A percentile compares a stretch with the other conserved stretches of the same genome.
Evolutionary conservation across 2,888 invertebrate species (phyloP).

Genomic region (Rhagonycha fulva): DNA sequence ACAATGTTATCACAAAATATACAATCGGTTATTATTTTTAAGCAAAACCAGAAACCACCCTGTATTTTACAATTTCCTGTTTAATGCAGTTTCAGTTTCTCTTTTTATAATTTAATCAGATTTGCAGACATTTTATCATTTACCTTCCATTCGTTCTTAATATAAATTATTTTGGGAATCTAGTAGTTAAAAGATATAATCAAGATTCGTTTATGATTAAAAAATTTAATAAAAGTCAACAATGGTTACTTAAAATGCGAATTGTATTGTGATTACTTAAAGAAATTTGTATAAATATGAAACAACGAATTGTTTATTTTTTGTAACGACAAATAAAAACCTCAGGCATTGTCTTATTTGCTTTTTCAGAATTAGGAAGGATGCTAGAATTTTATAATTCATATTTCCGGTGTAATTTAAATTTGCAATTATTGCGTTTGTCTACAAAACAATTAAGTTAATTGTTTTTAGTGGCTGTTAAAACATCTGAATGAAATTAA

Average conservation of each 20-base stretch:
- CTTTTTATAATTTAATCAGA: background rate
- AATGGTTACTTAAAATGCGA: background rate
- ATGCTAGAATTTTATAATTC: background rate
- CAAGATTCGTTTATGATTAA: background rate
- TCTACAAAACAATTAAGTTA: background rate
- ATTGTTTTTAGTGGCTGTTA: background rate
- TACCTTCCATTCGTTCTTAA: background rate
- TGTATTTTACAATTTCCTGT: background rate
- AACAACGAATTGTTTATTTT: background rate
- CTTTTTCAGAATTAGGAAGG: background rate
- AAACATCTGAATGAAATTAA: background rate
- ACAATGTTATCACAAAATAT: no score
- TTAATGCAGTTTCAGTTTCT: background rate
- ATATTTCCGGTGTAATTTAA: background rate
- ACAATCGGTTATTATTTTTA: no score
- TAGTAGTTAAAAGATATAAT: background rate
- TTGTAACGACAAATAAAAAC: background rate
- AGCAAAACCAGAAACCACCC: background rate
- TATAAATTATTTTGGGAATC: background rate
- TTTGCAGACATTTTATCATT: background rate
- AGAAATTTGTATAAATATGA: background rate
- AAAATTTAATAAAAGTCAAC: background rate
- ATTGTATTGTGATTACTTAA: background rate
- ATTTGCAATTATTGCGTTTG: background rate
- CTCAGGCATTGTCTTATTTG: background rate